These are phyloP conservation scores for Perccottus glenii DNA, from an alignment of 2,113 vertebrate genomes.

Conservation along the genomic window DNA sequence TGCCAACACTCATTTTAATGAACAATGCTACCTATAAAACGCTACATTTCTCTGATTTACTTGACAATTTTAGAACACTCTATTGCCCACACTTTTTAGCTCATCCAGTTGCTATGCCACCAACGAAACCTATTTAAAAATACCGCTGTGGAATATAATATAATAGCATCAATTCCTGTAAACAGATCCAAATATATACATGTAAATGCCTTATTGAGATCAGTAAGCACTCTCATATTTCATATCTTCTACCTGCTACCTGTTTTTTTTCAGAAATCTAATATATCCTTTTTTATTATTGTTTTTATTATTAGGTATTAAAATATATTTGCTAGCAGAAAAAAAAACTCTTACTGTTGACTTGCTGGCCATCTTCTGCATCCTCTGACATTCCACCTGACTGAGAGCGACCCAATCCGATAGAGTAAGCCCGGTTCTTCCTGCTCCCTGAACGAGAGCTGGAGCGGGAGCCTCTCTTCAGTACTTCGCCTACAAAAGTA, in stretches of 20 bases:
- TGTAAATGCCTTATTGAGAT: not conserved
- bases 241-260: not conserved
- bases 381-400: conserved; percentile 75
- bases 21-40: not conserved
- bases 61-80: not conserved
- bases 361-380: conserved; percentile 62
- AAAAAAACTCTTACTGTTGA: conserved; percentile 73
- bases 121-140: conserved; percentile 24
- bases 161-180: conserved; percentile 6
- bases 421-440: conserved; percentile 73
- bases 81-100: conserved; percentile 1
- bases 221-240: not conserved
- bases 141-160: conserved; percentile 24
- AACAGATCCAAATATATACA: conserved; percentile 11
- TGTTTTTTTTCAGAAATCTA: not conserved
- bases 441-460: conserved; percentile 78
- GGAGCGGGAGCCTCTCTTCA: conserved; percentile 76
- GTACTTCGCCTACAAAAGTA: conserved; percentile 64
- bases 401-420: conserved; percentile 80
- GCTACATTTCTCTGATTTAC: not conserved
- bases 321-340: too few relatives aligned
- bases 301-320: not conserved
- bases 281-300: not conserved
- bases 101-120: conserved; percentile 63
- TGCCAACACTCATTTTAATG: not conserved